These are phyloP conservation scores for Lypha dubia DNA, from an alignment of 2,888 invertebrate species.

Conservation along the genomic window DNA sequence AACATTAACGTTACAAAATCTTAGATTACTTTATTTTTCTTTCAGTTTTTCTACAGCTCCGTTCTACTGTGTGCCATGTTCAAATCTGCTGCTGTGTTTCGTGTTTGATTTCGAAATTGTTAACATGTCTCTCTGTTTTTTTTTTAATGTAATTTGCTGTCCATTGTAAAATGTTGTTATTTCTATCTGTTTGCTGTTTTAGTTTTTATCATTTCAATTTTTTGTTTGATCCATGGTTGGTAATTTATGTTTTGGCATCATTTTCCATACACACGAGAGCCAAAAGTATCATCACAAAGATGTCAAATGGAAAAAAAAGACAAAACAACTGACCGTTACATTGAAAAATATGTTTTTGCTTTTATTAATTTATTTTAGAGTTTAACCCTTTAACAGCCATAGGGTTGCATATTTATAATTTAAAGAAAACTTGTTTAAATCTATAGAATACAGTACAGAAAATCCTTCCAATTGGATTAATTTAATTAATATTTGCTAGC, in stretches of 20 bases:
- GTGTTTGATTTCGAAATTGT: constrained; percentile 60
- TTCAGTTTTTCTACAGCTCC: background rate
- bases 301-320: constrained; percentile 65
- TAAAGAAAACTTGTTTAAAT: no score
- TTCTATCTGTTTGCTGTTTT: constrained; percentile 19
- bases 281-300: constrained; percentile 68
- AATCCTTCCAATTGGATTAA: no score
- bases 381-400: background rate
- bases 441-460: no score
- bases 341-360: constrained; percentile 40
- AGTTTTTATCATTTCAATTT: constrained; percentile 18
- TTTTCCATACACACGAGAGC: constrained; percentile 58
- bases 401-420: no score
- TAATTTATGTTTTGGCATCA: constrained; percentile 70
- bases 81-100: constrained; percentile 32
- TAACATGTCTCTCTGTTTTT: constrained; percentile 61
- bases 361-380: background rate
- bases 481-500: no score
- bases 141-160: constrained; percentile 66
- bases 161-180: constrained; percentile 37
- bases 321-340: constrained; percentile 64
- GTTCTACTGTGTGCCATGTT: constrained; percentile 46
- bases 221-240: constrained; percentile 59
- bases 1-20: no score
- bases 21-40: no score